Conservation (phyloP, 2,888 invertebrate species). For the Poecilus cupreus region DNA sequence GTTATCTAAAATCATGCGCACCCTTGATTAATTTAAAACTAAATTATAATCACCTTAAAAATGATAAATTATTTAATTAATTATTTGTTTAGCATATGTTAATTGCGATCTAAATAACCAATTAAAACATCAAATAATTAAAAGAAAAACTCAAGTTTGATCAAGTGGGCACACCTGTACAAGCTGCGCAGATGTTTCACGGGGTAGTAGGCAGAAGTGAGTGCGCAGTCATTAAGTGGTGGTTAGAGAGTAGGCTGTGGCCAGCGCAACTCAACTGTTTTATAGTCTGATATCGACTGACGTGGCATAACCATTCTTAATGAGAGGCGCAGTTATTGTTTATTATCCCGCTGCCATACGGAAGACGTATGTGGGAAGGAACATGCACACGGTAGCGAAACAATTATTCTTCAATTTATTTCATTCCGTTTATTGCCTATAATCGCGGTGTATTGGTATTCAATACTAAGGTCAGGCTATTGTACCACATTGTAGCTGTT, state of each 20-base stretch:
- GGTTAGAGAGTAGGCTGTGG: background rate
- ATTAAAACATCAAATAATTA: slow-evolving; percentile 27
- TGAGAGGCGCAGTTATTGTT: slow-evolving; percentile 47
- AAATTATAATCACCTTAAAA: slow-evolving; percentile 3
- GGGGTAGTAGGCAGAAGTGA: too few relatives aligned
- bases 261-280: background rate
- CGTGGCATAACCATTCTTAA: slow-evolving; percentile 38
- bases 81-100: slow-evolving; percentile 4
- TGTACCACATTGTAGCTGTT: slow-evolving; percentile 13
- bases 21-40: slow-evolving; percentile 10
- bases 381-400: slow-evolving; percentile 48
- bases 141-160: background rate
- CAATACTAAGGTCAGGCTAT: background rate
- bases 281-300: slow-evolving; percentile 2
- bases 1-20: slow-evolving; percentile 22
- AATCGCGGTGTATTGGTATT: background rate
- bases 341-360: slow-evolving; percentile 33
- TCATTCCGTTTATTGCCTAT: slow-evolving; percentile 41
- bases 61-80: background rate
- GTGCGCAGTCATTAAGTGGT: background rate
- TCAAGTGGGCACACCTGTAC: slow-evolving; percentile 34
- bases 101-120: background rate
- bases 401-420: slow-evolving; percentile 49
- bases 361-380: slow-evolving; percentile 45
- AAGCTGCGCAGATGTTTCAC: slow-evolving; percentile 24